phyloP scores from a whole-genome alignment of 2,113 vertebrate genomes.

The Progne subis region DNA sequence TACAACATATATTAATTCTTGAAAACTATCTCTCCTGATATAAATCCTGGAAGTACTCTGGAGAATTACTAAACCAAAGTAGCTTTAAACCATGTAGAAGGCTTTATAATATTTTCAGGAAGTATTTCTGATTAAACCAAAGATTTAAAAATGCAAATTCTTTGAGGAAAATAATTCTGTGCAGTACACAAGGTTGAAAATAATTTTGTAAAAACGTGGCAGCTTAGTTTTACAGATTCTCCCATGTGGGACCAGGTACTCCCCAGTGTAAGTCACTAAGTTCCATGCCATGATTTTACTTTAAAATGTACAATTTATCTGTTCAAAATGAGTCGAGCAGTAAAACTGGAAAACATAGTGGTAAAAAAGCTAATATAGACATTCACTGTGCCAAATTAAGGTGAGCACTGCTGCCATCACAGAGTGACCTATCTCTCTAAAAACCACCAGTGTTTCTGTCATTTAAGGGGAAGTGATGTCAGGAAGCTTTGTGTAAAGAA shows the following conservation, averaged over 20 bases:
- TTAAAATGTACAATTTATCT: neutral
- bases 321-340: neutral
- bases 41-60: neutral
- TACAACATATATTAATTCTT: neutral
- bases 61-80: neutral
- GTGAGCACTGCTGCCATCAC: neutral
- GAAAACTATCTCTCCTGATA: neutral
- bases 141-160: neutral
- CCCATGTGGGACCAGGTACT: neutral
- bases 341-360: neutral
- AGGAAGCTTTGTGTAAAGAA: neutral
- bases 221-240: neutral
- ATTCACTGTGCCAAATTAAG: neutral
- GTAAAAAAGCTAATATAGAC: neutral
- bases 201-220: neutral
- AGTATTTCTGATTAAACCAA: neutral
- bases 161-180: neutral
- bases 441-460: neutral
- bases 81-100: neutral
- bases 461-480: neutral
- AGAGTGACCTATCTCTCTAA: neutral
- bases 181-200: neutral
- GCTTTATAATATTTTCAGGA: neutral
- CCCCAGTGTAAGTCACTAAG: neutral
- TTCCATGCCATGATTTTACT: neutral